A percentile compares a stretch with the other conserved stretches of the same genome.
Conservation (phyloP, 1,140 invertebrate genomes). For the Campodea augens region DNA sequence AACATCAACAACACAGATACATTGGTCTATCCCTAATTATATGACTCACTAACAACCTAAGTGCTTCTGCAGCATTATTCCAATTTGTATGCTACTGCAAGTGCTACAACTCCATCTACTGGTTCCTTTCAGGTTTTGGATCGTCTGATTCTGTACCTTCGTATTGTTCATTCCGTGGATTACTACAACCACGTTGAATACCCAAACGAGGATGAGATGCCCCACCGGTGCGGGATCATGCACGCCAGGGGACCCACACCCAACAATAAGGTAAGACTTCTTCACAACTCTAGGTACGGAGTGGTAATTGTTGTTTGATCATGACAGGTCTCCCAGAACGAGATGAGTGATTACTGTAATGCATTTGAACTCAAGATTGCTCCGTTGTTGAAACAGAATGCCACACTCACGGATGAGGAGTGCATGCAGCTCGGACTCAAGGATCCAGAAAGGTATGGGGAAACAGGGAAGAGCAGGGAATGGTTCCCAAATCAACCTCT, state of each 20-base stretch:
- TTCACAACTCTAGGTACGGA: no score
- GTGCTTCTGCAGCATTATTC: no score
- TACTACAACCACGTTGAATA: slow-evolving; percentile 99
- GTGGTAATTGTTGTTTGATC: no score
- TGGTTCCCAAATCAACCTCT: no score
- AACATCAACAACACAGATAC: no score
- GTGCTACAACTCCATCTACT: no score
- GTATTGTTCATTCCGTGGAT: slow-evolving; percentile 95
- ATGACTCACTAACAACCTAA: no score
- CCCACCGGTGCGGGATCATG: slow-evolving; percentile 94
- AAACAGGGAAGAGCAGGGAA: no score
- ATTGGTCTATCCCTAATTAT: no score
- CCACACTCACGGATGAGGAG: slow-evolving; percentile 55
- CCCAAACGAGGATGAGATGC: slow-evolving; percentile 99
- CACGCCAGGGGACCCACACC: slow-evolving; percentile 80
- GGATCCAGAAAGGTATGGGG: slow-evolving; percentile 54
- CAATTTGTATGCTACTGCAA: no score
- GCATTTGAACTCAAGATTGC: slow-evolving; percentile 72
- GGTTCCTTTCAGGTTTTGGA: slow-evolving; percentile 54
- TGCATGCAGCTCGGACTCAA: slow-evolving; percentile 69
- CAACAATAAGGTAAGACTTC: slow-evolving; percentile 42
- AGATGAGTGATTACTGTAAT: slow-evolving; percentile 56
- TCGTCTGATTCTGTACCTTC: slow-evolving; percentile 73
- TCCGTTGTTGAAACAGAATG: slow-evolving; percentile 53
- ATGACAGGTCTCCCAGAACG: slow-evolving; percentile 38